Evolutionary conservation across 2,797 vertebrate species (phyloP), one percentile per base, ranked within the genome.

Genomic region (Masticophis lateralis): DNA sequence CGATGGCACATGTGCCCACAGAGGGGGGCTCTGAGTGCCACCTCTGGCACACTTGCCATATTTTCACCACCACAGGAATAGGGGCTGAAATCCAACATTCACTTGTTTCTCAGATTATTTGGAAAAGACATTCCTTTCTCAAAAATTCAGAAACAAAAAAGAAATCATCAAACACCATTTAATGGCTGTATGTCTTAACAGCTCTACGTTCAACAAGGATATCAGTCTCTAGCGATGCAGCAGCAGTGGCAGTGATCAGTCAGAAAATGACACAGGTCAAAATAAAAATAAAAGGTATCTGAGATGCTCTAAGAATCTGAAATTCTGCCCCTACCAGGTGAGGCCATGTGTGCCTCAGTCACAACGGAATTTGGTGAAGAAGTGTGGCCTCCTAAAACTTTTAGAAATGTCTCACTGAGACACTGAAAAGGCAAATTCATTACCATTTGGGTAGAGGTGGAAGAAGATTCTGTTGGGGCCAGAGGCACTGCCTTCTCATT

Each of bases 371-470:
- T 18, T 61, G 69, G 12, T 60, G 16, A 43, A 83, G 43, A 59
- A 61, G 20, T 12, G 22, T 22, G 32, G 79, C 6, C 11, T 87
- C 37, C 28, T 28, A 53, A 56, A 25, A 27, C 22, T 53, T n/a
- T 86, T 55, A 8, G 13, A 57, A 25, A 18, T 55, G 47, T 2
- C 43, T 90, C 86, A 56, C 22, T 57, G 60, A 37, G 57, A 13
- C 20, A 83, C 43, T 20, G 2, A 92, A 79, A 61, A 90, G 14
- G 9, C 28, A 69, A 91, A 59, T 16, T 88, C 91, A 92, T 97
- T 97, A 97, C 97, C 97, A 94, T 94, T 94, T 94, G 89, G 79
- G 95, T 94, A 0, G 13, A 88, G 88, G 93, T 55, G 79, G 91
- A 47, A 9, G 96, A 61, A 92, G 95, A 13, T 59, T 91, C 18